These are phyloP conservation scores for Channallabes apus DNA, from an alignment of 2,797 vertebrate species.

Conservation along the genomic window DNA sequence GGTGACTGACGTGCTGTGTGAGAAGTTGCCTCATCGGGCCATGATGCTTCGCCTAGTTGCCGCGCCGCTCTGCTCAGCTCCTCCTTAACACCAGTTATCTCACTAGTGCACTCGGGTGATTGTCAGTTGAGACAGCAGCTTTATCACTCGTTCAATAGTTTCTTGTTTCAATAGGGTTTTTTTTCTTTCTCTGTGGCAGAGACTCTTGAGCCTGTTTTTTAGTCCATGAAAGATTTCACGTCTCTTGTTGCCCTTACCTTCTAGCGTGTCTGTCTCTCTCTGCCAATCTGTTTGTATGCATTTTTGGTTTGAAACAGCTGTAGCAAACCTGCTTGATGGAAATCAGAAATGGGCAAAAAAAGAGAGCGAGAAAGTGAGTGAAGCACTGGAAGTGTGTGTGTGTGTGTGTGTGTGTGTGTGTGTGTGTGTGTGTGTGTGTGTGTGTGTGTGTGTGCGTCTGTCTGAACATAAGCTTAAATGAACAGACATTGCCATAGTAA, in stretches of 20 bases:
- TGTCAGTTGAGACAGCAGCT: slow-evolving; percentile 53
- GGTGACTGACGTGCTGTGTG: slow-evolving; percentile 18
- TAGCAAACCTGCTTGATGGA: neutral
- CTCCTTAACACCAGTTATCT: slow-evolving; percentile 46
- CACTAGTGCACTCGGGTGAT: slow-evolving; percentile 44
- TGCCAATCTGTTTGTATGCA: too few species aligned
- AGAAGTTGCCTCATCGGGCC: slow-evolving; percentile 4
- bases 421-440: slow-evolving; percentile 52
- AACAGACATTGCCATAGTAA: slow-evolving; percentile 60
- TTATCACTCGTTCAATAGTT: slow-evolving; percentile 52
- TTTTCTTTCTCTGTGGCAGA: neutral
- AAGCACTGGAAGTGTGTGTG: slow-evolving; percentile 37
- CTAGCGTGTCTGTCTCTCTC: neutral
- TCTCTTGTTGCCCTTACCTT: slow-evolving; percentile 9
- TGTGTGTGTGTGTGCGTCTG: slow-evolving; percentile 45
- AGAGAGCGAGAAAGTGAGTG: slow-evolving; percentile 11
- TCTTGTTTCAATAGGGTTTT: neutral
- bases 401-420: slow-evolving; percentile 51
- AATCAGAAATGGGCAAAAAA: slow-evolving; percentile 1
- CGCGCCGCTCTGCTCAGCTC: slow-evolving; percentile 9
- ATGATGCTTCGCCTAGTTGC: slow-evolving; percentile 25
- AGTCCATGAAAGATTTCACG: slow-evolving; percentile 39
- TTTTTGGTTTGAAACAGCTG: slow-evolving; percentile 1
- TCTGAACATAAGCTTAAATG: slow-evolving; percentile 59
- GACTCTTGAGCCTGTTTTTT: slow-evolving; percentile 30